Base-by-base conservation (phyloP, 2,797 vertebrate species). In the Tragelaphus eurycerus region DNA sequence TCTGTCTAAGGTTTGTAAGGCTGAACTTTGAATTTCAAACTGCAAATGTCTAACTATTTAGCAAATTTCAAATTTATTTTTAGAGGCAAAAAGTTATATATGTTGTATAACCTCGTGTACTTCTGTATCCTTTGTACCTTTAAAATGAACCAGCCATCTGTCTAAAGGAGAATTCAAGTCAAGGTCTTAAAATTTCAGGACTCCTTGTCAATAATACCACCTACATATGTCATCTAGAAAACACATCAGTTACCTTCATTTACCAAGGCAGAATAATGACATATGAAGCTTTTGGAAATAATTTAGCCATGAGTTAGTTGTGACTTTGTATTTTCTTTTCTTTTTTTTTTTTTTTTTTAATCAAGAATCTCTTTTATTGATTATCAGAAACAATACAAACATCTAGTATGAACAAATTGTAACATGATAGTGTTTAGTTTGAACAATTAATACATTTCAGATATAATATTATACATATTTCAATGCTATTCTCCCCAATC, bases 1-100 rank as follows among this genome's bases (percentile, higher is more conserved):
- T 86, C 57, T 96, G 38, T 92, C 57, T 95, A 95, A 93, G 23
- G 25, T 97, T 86, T 91, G 92, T 60, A 79, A 9, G 93, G 27
- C 29, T 96, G 76, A 93, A 74, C 57, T 96, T 92, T 86, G 38
- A 4, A 79, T 93, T 27, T 86, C 34, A 95, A 64, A 81, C 23
- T 89, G 57, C 21, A 94, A 54, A 96, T 88, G 16, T 82, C 38
- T 67, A 79, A 94, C 19, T 92, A 86, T 10, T 86, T 97, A 86
- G 43, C 23, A 71, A 88, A 90, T 86, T 86, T 95, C 14, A 83
- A 97, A 91, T 76, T 43, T 48, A 10, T 46, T 48, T 79, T 95
- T 94, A 83, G 34, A 67, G 43, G 17, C 6, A 17, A 84, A 92
- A 97, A 89, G 83, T 55, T 86, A 84, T 90, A 54, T 31, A 55